These are phyloP conservation scores for Prionailurus viverrinus DNA, from an alignment of 2,113 vertebrate species.

Conservation along the genomic window DNA sequence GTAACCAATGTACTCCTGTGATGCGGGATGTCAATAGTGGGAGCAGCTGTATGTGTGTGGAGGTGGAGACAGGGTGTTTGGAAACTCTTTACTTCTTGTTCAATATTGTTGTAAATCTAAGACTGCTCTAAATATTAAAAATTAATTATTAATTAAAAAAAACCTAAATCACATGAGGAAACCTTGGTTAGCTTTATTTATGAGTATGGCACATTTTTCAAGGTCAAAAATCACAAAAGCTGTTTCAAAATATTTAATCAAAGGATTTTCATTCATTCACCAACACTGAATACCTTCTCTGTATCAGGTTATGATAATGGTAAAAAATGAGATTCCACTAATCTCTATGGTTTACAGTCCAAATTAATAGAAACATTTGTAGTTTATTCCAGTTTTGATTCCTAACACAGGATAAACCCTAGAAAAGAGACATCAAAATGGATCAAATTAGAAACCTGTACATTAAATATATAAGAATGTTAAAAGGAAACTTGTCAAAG, in stretches of 20 bases:
- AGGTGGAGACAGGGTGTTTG: neutral
- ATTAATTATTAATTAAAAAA: constrained; percentile 36
- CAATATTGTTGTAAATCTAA: constrained; percentile 1
- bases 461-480: constrained; percentile 29
- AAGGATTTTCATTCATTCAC: constrained; percentile 42
- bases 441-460: constrained; percentile 30
- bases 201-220: constrained; percentile 18
- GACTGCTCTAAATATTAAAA: constrained; percentile 43
- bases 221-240: constrained; percentile 31
- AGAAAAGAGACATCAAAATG: constrained; percentile 34
- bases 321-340: constrained; percentile 36
- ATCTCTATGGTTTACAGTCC: constrained; percentile 28
- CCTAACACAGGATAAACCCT: constrained; percentile 6
- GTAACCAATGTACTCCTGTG: neutral
- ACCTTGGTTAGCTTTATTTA: constrained; percentile 56
- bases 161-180: neutral
- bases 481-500: constrained; percentile 34
- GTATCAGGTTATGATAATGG: constrained; percentile 54
- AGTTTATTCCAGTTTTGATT: constrained; percentile 50
- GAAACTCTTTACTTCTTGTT: neutral
- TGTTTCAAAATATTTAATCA: constrained; percentile 65
- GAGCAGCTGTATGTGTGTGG: neutral
- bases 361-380: constrained; percentile 36
- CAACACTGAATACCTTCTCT: constrained; percentile 11
- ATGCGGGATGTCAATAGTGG: neutral